phyloP scores from a whole-genome alignment of 2,888 invertebrate species.

The Aspidiotus rigidus region DNA sequence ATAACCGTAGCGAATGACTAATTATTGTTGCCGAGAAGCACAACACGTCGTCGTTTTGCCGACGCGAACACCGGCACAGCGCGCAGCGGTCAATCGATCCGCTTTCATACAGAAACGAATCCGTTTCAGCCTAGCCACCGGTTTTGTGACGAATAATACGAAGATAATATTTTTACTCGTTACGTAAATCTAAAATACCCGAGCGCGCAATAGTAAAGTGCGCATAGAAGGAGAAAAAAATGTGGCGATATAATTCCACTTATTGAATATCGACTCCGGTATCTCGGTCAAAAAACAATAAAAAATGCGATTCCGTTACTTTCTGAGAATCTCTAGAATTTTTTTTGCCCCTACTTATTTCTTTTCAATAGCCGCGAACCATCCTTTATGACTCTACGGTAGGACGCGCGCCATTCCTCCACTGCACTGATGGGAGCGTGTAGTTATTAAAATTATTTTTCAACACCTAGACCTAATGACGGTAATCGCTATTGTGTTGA shows the following conservation, averaged over 20 bases:
- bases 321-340: not conserved
- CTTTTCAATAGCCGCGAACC: not conserved
- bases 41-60: not conserved
- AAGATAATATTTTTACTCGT: not conserved
- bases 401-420: not conserved
- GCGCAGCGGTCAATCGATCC: not conserved
- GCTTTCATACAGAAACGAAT: not conserved
- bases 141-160: not conserved
- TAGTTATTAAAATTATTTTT: conserved; percentile 14
- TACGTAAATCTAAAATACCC: not conserved
- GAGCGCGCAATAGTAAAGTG: not conserved
- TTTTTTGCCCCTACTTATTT: not conserved
- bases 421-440: not conserved
- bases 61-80: not conserved
- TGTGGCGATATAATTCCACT: too few species aligned
- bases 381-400: too few species aligned
- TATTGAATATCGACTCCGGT: too few species aligned
- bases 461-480: conserved; percentile 11
- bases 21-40: not conserved
- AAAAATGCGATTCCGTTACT: not conserved
- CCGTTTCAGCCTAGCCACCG: not conserved
- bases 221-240: too few species aligned
- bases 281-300: conserved; percentile 4
- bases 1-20: not conserved
- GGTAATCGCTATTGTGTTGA: conserved; percentile 17